Evolutionary conservation across 23 tunicate species (phyloP).

Genomic region (Trididemnum nubilum): DNA sequence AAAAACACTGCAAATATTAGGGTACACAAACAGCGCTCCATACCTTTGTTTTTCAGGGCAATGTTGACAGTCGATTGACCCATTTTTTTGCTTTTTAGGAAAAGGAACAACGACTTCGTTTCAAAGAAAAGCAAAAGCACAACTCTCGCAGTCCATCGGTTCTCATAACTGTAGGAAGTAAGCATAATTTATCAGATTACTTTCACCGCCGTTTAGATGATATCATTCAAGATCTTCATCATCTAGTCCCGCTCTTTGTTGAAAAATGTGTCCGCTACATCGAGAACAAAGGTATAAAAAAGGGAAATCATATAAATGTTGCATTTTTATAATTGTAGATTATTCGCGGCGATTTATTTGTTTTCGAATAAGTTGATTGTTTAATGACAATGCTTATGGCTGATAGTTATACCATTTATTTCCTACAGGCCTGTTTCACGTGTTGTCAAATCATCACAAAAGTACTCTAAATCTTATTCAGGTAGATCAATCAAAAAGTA

Average conservation of each 20-base stretch:
- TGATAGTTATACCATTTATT: too few relatives aligned
- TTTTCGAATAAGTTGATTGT: too few relatives aligned
- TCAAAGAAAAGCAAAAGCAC: slow-evolving; percentile 39
- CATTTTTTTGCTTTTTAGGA: slow-evolving; percentile 46
- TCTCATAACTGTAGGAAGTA: slow-evolving; percentile 38
- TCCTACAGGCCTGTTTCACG: too few relatives aligned
- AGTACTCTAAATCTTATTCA: too few relatives aligned
- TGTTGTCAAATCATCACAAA: too few relatives aligned
- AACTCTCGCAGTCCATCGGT: slow-evolving; percentile 35
- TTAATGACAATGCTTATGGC: too few relatives aligned
- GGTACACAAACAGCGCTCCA: too few relatives aligned
- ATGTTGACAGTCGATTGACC: neutral
- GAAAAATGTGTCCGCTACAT: slow-evolving; percentile 81
- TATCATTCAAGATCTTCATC: slow-evolving; percentile 76
- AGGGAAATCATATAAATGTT: neutral
- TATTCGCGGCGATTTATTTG: too few relatives aligned
- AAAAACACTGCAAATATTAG: too few relatives aligned
- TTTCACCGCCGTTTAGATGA: slow-evolving; percentile 67
- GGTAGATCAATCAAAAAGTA: too few relatives aligned
- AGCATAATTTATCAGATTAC: slow-evolving; percentile 75
- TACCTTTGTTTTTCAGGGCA: neutral
- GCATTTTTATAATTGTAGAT: too few relatives aligned
- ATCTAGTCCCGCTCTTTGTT: slow-evolving; percentile 84
- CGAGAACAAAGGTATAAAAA: slow-evolving; percentile 60
- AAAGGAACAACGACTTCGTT: slow-evolving; percentile 56